phyloP scores from a whole-genome alignment of 2,113 vertebrate genomes.

The Pandion haliaetus region DNA sequence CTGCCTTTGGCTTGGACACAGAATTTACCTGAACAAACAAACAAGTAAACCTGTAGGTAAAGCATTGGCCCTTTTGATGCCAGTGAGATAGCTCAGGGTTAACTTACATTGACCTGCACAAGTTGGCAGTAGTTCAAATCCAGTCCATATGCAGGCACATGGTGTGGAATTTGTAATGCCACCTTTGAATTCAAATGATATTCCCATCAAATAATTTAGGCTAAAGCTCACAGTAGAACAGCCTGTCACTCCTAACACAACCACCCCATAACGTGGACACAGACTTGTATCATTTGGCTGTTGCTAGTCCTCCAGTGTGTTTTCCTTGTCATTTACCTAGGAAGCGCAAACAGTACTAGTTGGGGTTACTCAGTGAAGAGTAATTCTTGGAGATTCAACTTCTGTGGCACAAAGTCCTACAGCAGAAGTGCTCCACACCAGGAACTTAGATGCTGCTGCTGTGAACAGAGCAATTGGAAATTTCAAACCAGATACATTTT shows the following conservation, averaged over 20 bases:
- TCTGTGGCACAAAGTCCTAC: accelerated
- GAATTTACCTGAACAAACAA: not conserved
- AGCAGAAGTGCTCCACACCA: not conserved
- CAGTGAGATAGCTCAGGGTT: not conserved
- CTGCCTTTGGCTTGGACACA: not conserved
- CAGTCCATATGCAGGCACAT: accelerated
- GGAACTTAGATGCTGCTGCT: not conserved
- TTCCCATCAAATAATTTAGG: not conserved
- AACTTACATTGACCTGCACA: not conserved
- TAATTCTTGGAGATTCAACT: not conserved
- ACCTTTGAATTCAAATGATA: not conserved
- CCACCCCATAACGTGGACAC: accelerated
- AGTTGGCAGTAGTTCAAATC: not conserved
- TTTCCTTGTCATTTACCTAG: not conserved
- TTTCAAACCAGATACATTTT: not conserved
- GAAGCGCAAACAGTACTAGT: not conserved
- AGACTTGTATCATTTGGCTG: not conserved
- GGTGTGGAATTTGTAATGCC: not conserved
- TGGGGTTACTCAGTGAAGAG: not conserved
- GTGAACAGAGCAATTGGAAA: not conserved
- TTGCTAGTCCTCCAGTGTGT: not conserved
- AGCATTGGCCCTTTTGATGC: not conserved
- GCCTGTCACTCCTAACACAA: not conserved
- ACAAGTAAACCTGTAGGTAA: not conserved
- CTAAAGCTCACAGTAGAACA: not conserved